Evolutionary conservation across 1,140 invertebrate species (phyloP).

Genomic region (Cataglyphis hispanica): DNA sequence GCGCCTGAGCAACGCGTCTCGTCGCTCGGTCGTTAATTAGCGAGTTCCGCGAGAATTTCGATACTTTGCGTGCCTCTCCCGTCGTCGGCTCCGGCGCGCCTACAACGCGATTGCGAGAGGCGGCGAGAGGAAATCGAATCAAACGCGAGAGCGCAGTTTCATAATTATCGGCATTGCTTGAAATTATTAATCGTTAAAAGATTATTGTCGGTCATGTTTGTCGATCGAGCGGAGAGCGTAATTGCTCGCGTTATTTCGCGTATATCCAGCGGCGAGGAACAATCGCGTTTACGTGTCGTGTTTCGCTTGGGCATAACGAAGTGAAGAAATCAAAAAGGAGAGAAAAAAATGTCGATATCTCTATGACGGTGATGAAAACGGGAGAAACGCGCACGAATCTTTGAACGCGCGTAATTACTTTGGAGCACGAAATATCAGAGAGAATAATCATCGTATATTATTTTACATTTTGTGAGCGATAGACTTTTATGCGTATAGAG

Average conservation of each 20-base stretch:
- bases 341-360: constrained; percentile 4
- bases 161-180: constrained; percentile 55
- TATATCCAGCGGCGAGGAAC: constrained; percentile 18
- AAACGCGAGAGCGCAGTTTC: constrained; percentile 35
- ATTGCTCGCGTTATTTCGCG: constrained; percentile 48
- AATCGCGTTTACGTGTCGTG: not conserved
- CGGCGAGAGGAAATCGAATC: constrained; percentile 28
- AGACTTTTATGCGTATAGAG: not conserved
- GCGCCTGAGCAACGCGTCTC: constrained; percentile 25
- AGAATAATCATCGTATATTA: constrained; percentile 26
- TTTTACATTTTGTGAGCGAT: constrained; percentile 4
- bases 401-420: not conserved
- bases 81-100: not conserved
- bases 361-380: not conserved
- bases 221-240: constrained; percentile 37
- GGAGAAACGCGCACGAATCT: not conserved
- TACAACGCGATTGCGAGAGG: constrained; percentile 6
- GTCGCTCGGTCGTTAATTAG: constrained; percentile 43
- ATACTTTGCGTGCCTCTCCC: constrained; percentile 15
- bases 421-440: not conserved
- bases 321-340: not conserved
- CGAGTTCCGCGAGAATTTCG: constrained; percentile 53
- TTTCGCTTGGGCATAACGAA: not conserved
- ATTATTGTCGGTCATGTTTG: constrained; percentile 41
- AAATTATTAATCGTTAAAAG: constrained; percentile 59